A percentile compares a stretch with the other conserved stretches of the same genome.
Evolutionary conservation across 2,113 vertebrate species (phyloP).

Genomic region (mouse (Mus musculus)): DNA sequence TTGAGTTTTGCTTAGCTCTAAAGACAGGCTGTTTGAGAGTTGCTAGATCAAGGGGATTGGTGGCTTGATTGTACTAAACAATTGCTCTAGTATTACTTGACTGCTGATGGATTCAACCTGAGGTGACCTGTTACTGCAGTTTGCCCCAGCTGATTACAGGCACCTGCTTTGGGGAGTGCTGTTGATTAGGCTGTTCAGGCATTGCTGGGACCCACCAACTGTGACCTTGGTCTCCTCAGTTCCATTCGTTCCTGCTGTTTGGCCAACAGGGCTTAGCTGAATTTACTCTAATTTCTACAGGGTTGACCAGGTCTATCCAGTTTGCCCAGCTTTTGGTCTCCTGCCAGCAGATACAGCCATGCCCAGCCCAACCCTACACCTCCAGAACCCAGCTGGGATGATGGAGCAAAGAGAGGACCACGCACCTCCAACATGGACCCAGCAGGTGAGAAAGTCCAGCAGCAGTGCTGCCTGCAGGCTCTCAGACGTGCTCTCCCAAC

Average conservation of each 20-base stretch:
- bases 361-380: not conserved
- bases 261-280: not conserved
- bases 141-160: constrained; percentile 18
- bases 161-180: not conserved
- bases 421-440: accelerated
- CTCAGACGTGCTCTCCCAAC: constrained; percentile 3
- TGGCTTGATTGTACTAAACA: constrained; percentile 53
- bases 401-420: not conserved
- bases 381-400: not conserved
- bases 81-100: constrained; percentile 51
- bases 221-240: not conserved
- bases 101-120: constrained; percentile 40
- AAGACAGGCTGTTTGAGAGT: constrained; percentile 46
- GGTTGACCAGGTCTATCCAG: not conserved
- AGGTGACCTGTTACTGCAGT: not conserved
- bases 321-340: not conserved
- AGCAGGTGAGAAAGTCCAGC: constrained; percentile 46
- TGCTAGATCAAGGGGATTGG: constrained; percentile 57
- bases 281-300: not conserved
- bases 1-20: constrained; percentile 55
- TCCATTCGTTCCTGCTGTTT: not conserved
- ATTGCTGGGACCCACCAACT: not conserved
- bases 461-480: accelerated
- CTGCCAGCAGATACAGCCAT: not conserved
- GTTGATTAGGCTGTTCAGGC: not conserved